phyloP scores from a whole-genome alignment of 2,113 vertebrate genomes.

The Rissa tridactyla region DNA sequence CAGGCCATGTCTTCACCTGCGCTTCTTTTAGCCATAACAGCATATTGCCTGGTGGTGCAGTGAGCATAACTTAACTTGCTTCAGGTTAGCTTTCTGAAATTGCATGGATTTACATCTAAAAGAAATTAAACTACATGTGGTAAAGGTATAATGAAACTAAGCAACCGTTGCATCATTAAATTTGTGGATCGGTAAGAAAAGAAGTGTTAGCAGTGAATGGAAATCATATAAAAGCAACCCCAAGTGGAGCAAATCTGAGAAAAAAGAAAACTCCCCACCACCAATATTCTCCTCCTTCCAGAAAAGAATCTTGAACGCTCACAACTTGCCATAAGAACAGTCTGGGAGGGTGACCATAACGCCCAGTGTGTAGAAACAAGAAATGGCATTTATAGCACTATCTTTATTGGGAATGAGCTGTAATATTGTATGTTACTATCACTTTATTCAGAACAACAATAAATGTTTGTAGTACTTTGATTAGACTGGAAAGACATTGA shows the following conservation, averaged over 20 bases:
- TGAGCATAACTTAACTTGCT: neutral
- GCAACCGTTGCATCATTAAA: neutral
- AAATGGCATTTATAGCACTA: neutral
- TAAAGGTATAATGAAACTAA: neutral
- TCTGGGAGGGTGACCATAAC: neutral
- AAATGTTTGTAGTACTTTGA: neutral
- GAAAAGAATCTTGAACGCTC: neutral
- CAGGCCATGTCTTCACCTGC: neutral
- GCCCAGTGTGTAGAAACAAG: neutral
- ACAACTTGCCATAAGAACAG: neutral
- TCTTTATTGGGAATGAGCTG: neutral
- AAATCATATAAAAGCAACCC: neutral
- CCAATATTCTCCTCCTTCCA: neutral
- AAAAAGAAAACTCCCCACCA: neutral
- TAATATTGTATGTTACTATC: neutral
- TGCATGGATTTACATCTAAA: neutral
- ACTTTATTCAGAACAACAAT: neutral
- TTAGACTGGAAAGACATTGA: neutral
- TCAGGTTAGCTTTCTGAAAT: neutral
- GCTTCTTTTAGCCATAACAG: neutral
- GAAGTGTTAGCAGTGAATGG: neutral
- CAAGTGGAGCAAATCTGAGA: neutral
- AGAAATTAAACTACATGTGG: neutral
- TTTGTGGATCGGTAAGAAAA: neutral
- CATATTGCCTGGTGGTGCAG: neutral